Conservation (phyloP, 1,140 invertebrate genomes). For the Pseudomyrmex dendroicus region DNA sequence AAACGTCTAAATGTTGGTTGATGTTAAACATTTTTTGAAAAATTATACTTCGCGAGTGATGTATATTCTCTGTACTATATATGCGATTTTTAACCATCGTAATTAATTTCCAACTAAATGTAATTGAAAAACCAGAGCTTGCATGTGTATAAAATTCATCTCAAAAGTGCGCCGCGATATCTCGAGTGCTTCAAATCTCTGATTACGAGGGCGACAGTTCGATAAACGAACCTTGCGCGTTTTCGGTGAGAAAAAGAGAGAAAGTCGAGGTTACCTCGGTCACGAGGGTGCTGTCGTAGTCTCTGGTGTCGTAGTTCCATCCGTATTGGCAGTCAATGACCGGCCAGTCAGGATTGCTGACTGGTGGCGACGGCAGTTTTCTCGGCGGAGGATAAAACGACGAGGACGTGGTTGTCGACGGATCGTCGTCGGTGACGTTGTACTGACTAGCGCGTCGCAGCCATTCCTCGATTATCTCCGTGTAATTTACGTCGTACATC, state of each 20-base stretch:
- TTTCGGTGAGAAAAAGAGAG: constrained; percentile 58
- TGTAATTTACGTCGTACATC: constrained; percentile 86
- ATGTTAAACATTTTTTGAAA: no score
- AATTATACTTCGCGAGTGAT: no score
- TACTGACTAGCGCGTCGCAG: constrained; percentile 55
- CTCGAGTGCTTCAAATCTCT: constrained; percentile 7
- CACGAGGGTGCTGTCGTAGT: constrained; percentile 86
- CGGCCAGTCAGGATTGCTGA: constrained; percentile 79
- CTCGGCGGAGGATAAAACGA: constrained; percentile 63
- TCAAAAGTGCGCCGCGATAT: no score
- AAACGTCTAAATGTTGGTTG: no score
- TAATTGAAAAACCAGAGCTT: no score
- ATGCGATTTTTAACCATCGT: no score
- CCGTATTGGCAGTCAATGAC: constrained; percentile 83
- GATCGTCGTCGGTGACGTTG: constrained; percentile 54
- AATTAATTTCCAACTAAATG: no score
- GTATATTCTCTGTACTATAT: no score
- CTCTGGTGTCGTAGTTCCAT: constrained; percentile 85
- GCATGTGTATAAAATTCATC: no score
- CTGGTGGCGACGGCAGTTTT: constrained; percentile 75
- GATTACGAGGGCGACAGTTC: constrained; percentile 9
- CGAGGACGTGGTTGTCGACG: constrained; percentile 50
- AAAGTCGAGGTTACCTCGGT: constrained; percentile 85
- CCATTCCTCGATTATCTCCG: constrained; percentile 81
- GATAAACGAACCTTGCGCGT: not conserved